These are phyloP conservation scores for Diadromus collaris DNA, from an alignment of 2,888 invertebrate species.

Conservation along the genomic window DNA sequence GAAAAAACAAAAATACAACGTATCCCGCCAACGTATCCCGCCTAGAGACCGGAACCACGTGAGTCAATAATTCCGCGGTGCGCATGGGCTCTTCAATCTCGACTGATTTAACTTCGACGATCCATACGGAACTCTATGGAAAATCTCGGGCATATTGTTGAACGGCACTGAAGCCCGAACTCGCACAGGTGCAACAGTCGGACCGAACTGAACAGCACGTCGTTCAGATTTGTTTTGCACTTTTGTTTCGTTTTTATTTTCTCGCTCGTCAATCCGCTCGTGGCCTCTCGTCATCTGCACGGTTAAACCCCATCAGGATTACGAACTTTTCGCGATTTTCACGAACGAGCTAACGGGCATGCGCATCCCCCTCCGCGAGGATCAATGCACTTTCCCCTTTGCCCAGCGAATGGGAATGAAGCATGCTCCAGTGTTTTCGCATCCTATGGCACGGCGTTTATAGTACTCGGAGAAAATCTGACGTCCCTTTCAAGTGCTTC, in stretches of 20 bases:
- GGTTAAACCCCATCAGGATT: conserved; percentile 43
- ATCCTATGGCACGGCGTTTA: not conserved
- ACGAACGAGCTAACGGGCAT: not conserved
- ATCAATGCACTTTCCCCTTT: not conserved
- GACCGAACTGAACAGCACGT: not conserved
- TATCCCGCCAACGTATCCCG: not conserved
- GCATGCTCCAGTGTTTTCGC: not conserved
- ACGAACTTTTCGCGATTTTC: conserved; percentile 42
- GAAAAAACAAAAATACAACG: conserved; percentile 14
- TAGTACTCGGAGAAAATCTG: not conserved
- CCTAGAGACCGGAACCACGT: not conserved
- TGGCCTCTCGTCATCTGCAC: conserved; percentile 41
- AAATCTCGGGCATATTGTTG: not conserved
- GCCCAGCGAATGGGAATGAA: not conserved
- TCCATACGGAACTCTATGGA: not conserved
- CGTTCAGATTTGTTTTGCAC: not conserved
- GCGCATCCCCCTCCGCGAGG: not conserved
- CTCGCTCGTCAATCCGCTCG: conserved; percentile 5
- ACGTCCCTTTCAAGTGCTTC: not conserved
- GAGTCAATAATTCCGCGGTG: conserved; percentile 4
- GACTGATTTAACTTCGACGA: not conserved
- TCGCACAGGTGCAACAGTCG: not conserved
- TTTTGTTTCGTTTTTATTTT: not conserved
- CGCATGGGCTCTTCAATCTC: not conserved
- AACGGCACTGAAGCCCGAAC: not conserved